Conservation (phyloP, 2,888 invertebrate genomes). For the Uropetala carovei region DNA sequence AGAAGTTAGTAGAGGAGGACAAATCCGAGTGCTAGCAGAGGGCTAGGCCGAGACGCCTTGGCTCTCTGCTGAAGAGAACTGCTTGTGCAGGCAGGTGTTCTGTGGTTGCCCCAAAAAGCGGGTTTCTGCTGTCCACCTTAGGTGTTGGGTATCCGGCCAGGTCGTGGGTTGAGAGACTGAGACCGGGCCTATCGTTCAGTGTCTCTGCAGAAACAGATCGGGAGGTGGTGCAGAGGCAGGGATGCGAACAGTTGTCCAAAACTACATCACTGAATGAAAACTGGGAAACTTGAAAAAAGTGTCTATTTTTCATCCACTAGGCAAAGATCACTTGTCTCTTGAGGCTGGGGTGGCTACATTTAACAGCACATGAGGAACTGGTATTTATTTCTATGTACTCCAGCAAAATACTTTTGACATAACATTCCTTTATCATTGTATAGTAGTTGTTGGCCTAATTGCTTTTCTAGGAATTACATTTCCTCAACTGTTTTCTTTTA, state of each 20-base stretch:
- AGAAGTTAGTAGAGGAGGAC: constrained; percentile 93
- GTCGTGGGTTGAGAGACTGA: constrained; percentile 49
- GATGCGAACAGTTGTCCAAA: constrained; percentile 55
- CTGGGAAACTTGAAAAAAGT: constrained; percentile 52
- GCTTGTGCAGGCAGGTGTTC: constrained; percentile 57
- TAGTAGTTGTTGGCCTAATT: constrained; percentile 28
- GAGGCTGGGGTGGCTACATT: constrained; percentile 7
- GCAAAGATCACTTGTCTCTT: constrained; percentile 2
- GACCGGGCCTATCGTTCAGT: constrained; percentile 57
- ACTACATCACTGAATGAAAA: constrained; percentile 63
- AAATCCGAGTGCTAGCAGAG: constrained; percentile 73
- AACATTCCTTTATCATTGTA: constrained; percentile 37
- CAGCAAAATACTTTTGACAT: constrained; percentile 33
- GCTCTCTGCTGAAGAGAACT: constrained; percentile 60
- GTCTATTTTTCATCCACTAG: constrained; percentile 56
- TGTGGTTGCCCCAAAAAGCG: constrained; percentile 57
- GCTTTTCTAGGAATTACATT: neutral
- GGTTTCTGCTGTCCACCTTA: constrained; percentile 52
- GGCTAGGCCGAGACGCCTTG: constrained; percentile 50
- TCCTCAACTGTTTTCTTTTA: neutral
- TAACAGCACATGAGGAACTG: constrained; percentile 41
- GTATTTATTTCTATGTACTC: constrained; percentile 56
- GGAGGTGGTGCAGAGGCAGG: constrained; percentile 34
- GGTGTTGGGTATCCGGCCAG: constrained; percentile 55
- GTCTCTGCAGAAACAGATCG: constrained; percentile 53